A percentile compares a stretch with the other conserved stretches of the same genome.
Evolutionary conservation across 2,888 invertebrate genomes (phyloP).

Genomic region (Steinernema carpocapsae): DNA sequence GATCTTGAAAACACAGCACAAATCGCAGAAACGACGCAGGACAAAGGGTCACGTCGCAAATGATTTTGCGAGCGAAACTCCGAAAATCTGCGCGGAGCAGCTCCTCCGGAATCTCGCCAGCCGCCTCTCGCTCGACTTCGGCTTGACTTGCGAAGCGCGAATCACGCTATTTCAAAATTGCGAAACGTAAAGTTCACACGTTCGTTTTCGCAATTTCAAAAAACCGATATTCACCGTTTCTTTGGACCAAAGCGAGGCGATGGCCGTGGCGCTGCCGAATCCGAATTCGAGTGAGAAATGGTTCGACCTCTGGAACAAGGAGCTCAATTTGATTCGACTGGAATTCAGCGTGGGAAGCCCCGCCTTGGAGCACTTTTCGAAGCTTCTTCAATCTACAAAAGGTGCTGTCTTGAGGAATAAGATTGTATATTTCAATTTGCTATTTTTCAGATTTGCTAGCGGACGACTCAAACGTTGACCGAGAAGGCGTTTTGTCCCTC

Average conservation of each 20-base stretch:
- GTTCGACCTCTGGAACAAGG: neutral
- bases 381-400: neutral
- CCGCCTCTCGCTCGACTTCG: no score
- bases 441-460: neutral
- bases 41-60: no score
- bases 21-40: no score
- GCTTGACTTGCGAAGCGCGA: neutral
- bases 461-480: neutral
- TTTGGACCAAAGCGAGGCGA: neutral
- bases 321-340: neutral
- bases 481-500: neutral
- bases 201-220: constrained; percentile 14
- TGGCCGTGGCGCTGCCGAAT: neutral
- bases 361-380: neutral
- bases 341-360: neutral
- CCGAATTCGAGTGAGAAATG: neutral
- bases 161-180: neutral
- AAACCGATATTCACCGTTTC: neutral
- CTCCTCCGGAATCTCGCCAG: no score
- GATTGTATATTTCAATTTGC: neutral
- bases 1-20: no score
- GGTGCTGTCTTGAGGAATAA: neutral
- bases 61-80: no score
- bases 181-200: neutral
- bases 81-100: no score